A percentile compares a stretch with the other conserved stretches of the same genome.
These are phyloP conservation scores for Dryas iulia DNA, from an alignment of 1,140 invertebrate species.

Conservation along the genomic window DNA sequence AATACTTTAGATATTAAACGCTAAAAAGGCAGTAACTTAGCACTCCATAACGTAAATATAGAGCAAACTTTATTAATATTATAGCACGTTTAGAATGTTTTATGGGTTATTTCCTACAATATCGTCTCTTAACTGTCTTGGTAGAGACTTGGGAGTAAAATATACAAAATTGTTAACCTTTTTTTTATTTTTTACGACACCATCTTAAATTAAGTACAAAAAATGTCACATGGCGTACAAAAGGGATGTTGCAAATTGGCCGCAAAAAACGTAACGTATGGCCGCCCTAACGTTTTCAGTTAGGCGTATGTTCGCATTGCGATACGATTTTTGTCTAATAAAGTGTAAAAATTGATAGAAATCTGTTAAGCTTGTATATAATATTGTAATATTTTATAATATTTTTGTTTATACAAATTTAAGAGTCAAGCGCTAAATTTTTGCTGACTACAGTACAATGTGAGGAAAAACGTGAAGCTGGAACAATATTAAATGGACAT, in stretches of 20 bases:
- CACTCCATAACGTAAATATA: background rate
- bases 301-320: background rate
- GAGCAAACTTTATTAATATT: background rate
- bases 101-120: background rate
- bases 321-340: background rate
- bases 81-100: background rate
- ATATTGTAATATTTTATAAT: too few relatives aligned
- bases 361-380: too few relatives aligned
- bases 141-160: background rate
- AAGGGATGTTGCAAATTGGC: constrained; percentile 19
- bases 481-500: too few relatives aligned
- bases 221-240: constrained; percentile 14
- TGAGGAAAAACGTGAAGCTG: too few relatives aligned
- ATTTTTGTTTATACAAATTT: too few relatives aligned
- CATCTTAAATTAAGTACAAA: constrained; percentile 22
- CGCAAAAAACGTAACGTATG: constrained; percentile 20
- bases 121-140: background rate
- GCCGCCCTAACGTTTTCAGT: constrained; percentile 7
- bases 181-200: constrained; percentile 7
- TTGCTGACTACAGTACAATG: too few relatives aligned
- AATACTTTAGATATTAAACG: background rate
- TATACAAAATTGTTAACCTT: constrained; percentile 4
- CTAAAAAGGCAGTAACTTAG: background rate
- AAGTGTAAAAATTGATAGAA: background rate
- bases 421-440: too few relatives aligned